Conservation (phyloP, 2,888 invertebrate species). For the Ditylenchus weischeri region DNA sequence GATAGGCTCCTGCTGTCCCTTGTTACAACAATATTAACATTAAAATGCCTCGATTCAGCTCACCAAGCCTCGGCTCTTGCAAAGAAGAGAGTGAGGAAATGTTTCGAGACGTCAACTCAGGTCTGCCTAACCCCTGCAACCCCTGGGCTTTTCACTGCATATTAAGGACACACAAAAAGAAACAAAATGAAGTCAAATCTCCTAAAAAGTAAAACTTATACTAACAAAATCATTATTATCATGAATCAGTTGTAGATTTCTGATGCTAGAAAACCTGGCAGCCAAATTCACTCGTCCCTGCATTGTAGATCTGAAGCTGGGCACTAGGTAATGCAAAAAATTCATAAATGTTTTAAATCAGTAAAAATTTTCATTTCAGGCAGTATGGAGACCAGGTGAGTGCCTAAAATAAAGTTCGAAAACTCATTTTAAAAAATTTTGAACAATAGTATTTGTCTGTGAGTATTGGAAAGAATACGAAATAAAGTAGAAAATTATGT, state of each 20-base stretch:
- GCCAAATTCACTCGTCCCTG: conserved; percentile 67
- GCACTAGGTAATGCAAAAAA: conserved; percentile 76
- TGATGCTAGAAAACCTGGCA: conserved; percentile 60
- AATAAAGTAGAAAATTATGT: too few species aligned
- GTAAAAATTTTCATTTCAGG: background rate
- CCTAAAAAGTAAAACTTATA: background rate
- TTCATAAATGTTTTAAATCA: background rate
- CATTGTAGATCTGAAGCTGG: conserved; percentile 87
- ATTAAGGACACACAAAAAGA: conserved; percentile 15
- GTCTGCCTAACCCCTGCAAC: conserved; percentile 22
- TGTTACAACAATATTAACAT: too few species aligned
- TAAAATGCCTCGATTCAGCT: too few species aligned
- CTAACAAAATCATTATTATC: background rate
- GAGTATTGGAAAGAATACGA: too few species aligned
- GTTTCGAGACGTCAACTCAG: conserved; percentile 24
- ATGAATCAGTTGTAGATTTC: background rate
- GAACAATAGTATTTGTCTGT: too few species aligned
- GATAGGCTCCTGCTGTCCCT: too few species aligned
- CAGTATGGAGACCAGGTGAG: conserved; percentile 4
- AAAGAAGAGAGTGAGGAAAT: conserved; percentile 3
- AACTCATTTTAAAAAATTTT: too few species aligned
- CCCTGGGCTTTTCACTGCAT: conserved; percentile 29
- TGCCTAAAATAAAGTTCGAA: background rate
- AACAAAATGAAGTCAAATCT: conserved; percentile 5
- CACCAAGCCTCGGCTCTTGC: too few species aligned